Percentiles rank a stretch among this genome's conserved stretches.
phyloP scores from a whole-genome alignment of 2,113 vertebrate genomes.

The Callocephalon fimbriatum region DNA sequence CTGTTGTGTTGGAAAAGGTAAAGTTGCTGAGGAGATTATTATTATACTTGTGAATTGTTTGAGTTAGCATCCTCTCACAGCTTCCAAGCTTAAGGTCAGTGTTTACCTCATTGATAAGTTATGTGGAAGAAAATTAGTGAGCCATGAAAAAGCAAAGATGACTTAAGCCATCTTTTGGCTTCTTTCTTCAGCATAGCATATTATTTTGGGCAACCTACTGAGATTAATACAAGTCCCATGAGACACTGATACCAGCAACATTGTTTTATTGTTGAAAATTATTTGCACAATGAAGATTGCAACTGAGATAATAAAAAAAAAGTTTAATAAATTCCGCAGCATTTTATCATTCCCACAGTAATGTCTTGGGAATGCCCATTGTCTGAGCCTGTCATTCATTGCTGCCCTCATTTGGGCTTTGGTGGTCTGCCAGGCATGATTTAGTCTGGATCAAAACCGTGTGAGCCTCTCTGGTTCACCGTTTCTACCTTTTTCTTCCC shows the following conservation, averaged over 20 bases:
- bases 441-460: not conserved
- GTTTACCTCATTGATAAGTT: not conserved
- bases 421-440: not conserved
- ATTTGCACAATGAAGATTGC: not conserved
- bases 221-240: not conserved
- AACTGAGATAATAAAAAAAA: not conserved
- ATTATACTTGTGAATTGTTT: not conserved
- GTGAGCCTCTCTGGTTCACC: not conserved
- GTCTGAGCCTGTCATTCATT: not conserved
- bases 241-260: not conserved
- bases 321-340: not conserved
- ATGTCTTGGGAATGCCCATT: not conserved
- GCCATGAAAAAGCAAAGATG: not conserved
- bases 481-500: not conserved
- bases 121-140: not conserved
- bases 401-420: not conserved
- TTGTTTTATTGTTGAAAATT: not conserved
- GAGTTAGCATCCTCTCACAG: not conserved
- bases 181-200: not conserved
- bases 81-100: not conserved
- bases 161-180: not conserved
- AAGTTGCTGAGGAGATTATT: not conserved
- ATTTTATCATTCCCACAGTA: not conserved
- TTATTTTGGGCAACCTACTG: not conserved
- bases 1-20: not conserved